phyloP scores from a whole-genome alignment of 1,140 invertebrate species.

The Philotrypesis tridentata region DNA sequence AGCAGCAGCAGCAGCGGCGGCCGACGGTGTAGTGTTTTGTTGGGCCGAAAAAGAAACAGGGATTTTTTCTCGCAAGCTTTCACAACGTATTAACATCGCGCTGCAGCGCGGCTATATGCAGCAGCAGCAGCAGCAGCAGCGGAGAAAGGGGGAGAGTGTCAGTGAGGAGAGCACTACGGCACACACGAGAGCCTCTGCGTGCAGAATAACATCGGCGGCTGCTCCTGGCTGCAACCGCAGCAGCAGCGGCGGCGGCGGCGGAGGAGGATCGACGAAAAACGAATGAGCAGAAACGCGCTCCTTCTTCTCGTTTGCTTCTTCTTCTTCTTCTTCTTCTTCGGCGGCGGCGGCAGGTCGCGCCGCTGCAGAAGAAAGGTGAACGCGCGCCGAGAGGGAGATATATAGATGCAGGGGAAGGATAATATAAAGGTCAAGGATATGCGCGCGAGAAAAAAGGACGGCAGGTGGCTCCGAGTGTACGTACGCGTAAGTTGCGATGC shows the following conservation, averaged over 20 bases:
- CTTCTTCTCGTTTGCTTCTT: constrained; percentile 44
- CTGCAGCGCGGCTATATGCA: no score
- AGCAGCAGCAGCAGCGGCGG: constrained; percentile 6
- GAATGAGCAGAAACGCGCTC: constrained; percentile 39
- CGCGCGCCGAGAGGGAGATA: neutral
- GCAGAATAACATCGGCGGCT: constrained; percentile 60
- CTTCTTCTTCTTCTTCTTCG: constrained; percentile 46
- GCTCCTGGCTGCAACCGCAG: constrained; percentile 47
- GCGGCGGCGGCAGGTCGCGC: constrained; percentile 6
- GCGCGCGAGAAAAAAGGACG: constrained; percentile 34
- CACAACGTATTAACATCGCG: constrained; percentile 47
- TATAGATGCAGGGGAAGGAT: constrained; percentile 34
- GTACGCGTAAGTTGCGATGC: no score
- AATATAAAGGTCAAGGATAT: constrained; percentile 45
- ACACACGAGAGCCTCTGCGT: constrained; percentile 52
- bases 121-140: neutral
- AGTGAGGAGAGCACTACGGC: constrained; percentile 49
- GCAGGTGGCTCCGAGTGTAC: no score
- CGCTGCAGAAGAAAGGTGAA: constrained; percentile 26
- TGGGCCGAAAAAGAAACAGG: constrained; percentile 39
- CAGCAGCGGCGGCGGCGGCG: constrained; percentile 57
- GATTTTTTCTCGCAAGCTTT: constrained; percentile 49
- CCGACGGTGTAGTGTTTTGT: constrained; percentile 38
- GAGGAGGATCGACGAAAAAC: constrained; percentile 37
- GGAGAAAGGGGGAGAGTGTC: constrained; percentile 33